Percentiles rank a stretch among this genome's conserved stretches.
Conservation (phyloP, 92 coral and sea anemone species). For the Micromussa lordhowensis region DNA sequence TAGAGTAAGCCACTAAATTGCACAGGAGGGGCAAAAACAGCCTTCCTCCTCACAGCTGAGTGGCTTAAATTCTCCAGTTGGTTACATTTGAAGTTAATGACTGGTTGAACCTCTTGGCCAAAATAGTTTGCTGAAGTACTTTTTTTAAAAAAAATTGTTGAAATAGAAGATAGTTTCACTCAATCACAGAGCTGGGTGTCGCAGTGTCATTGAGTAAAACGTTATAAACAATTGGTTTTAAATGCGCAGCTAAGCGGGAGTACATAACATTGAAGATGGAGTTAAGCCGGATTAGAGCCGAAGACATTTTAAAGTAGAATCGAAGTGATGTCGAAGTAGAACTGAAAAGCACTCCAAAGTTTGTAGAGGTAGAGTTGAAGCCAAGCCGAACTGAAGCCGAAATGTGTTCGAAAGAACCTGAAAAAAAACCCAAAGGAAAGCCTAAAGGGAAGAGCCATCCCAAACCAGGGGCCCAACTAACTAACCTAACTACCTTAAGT, state of each 20-base stretch:
- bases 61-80: not conserved
- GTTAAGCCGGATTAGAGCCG: not conserved
- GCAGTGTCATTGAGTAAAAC: constrained; percentile 9
- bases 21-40: not conserved
- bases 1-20: not conserved
- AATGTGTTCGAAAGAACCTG: constrained; percentile 3
- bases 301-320: not conserved
- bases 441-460: constrained; percentile 29
- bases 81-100: not conserved
- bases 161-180: not conserved
- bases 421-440: constrained; percentile 16
- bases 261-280: not conserved
- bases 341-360: not conserved
- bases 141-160: not conserved
- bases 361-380: not conserved
- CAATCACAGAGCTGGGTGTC: not conserved
- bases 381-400: not conserved
- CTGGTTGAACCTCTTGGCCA: constrained; percentile 24
- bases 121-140: not conserved
- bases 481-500: constrained; percentile 26
- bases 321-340: not conserved
- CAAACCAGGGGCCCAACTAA: constrained; percentile 12
- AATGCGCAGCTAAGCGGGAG: constrained; percentile 9
- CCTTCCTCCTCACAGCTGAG: constrained; percentile 1
- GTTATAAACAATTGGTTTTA: not conserved